Percentiles rank a stretch among this genome's conserved stretches.
These are phyloP conservation scores for Elanus axillaris DNA, from an alignment of 2,113 vertebrate species.

Conservation along the genomic window DNA sequence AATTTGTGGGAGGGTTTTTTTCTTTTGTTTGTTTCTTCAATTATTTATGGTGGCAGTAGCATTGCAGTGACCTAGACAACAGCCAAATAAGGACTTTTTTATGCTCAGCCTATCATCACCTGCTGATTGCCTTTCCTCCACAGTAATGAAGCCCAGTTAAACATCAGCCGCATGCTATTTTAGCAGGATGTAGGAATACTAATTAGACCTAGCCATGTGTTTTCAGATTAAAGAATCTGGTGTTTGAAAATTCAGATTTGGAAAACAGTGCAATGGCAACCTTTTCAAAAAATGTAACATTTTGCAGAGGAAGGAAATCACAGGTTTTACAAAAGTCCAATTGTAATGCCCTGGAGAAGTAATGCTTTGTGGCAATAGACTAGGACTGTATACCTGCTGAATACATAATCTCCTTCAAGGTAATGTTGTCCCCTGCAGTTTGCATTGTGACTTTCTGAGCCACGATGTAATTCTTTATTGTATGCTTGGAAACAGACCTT, in stretches of 20 bases:
- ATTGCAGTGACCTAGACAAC: background rate
- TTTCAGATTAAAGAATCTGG: background rate
- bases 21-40: background rate
- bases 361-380: background rate
- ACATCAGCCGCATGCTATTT: background rate
- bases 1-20: background rate
- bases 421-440: background rate
- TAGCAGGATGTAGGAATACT: background rate
- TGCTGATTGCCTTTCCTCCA: background rate
- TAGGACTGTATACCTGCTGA: background rate
- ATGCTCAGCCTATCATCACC: background rate
- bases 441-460: background rate
- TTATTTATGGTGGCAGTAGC: background rate
- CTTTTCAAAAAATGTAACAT: background rate
- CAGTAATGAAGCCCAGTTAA: background rate
- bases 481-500: background rate
- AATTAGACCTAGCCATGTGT: background rate
- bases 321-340: background rate
- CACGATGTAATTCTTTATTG: background rate
- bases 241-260: background rate
- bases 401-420: background rate
- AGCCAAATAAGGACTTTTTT: background rate
- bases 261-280: background rate
- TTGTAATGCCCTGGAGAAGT: background rate
- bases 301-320: background rate